Evolutionary conservation across 2,888 invertebrate genomes (phyloP), one percentile per base, ranked within the genome.

Genomic region (Ditylenchus weischeri): DNA sequence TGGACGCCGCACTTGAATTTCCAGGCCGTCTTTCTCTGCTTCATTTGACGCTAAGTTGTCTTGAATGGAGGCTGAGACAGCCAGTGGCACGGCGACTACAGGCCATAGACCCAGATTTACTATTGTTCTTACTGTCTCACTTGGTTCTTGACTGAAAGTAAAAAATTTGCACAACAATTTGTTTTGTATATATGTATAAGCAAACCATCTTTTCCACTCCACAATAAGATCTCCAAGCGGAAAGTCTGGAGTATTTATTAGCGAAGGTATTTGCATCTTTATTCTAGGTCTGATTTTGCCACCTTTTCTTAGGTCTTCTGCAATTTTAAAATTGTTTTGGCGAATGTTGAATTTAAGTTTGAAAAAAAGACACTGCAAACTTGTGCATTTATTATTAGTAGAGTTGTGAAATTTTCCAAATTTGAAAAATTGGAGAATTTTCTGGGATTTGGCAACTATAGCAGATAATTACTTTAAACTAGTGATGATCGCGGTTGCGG

Each of bases 91-190:
- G 23, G 11, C 35, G n/a, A 59, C 38, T 29, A 59, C 35, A 15
- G 36, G 19, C 59, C 21, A 29, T 29, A 6, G 59, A 29, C 59
- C 59, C 11, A 59, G 59, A 59, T 43, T 59, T 1, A 59, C 38
- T 21, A 59, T 43, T 13, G 19, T 59, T 23, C 59, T 21, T 19
- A 59, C 59, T 13, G 21, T 38, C 29, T 59, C 59, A 59, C 59
- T 29, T 13, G 59, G 35, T 15, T 59, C 19, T 19, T 19, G 43
- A 13, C 59, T 59, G n/a, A 59, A 59, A 29, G 1, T 15, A 59
- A 19, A 21, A 5, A 2, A 57, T 19, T 23, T 18, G 21, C n/a
- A 29, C n/a, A 57, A 57, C n/a, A 57, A n/a, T 6, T 19, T 23
- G 18, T 29, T 2, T 54, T 7, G 13, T 8, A 54, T 54, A 6